Percentiles rank a stretch among this genome's conserved stretches.
These are phyloP conservation scores for Rambutsinella grinnellia DNA, from an alignment of 2,888 invertebrate species.

Conservation along the genomic window DNA sequence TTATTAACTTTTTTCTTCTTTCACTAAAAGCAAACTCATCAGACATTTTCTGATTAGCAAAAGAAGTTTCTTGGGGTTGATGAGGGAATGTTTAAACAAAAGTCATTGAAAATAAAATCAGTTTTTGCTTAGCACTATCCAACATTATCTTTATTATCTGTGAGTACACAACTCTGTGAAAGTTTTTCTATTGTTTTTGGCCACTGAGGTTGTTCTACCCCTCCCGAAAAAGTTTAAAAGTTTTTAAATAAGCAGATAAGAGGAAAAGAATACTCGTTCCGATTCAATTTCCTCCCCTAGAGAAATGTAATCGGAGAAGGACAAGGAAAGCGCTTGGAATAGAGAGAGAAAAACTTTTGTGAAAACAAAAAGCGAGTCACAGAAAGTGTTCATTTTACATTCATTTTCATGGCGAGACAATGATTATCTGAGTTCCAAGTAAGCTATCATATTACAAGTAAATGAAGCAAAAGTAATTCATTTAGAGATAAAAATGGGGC, in stretches of 20 bases:
- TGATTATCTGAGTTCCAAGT: no score
- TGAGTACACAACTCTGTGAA: not conserved
- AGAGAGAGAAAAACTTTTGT: constrained; percentile 16
- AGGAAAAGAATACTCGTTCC: constrained; percentile 22
- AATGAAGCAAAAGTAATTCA: constrained; percentile 38
- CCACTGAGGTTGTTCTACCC: not conserved
- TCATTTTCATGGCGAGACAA: constrained; percentile 22
- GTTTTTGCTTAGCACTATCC: no score
- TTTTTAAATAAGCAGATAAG: not conserved
- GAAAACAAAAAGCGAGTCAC: constrained; percentile 12
- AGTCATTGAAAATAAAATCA: not conserved
- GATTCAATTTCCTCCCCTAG: constrained; percentile 41
- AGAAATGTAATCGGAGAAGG: not conserved
- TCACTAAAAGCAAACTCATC: not conserved
- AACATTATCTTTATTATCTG: not conserved
- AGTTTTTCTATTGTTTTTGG: not conserved
- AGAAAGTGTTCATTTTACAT: constrained; percentile 12
- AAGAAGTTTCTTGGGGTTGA: not conserved
- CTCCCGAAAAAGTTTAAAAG: not conserved
- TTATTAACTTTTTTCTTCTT: not conserved
- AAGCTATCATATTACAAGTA: constrained; percentile 1
- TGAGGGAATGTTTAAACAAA: not conserved
- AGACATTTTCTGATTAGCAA: not conserved
- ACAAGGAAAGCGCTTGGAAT: not conserved
- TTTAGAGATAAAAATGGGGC: constrained; percentile 18